Percentiles rank a stretch among this genome's conserved stretches.
Conservation (phyloP, 2,113 vertebrate genomes). For the Eidolon helvum region DNA sequence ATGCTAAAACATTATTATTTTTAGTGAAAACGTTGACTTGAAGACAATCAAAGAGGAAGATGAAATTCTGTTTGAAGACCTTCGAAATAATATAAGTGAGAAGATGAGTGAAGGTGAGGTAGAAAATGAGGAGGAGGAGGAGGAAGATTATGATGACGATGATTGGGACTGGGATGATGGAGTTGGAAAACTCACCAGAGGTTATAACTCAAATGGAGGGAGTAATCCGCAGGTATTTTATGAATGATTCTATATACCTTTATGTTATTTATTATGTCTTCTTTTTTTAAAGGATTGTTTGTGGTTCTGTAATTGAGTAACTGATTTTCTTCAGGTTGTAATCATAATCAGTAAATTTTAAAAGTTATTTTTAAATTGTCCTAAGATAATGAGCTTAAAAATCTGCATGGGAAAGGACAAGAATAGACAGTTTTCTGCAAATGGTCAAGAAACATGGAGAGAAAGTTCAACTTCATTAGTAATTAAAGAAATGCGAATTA, state of each 20-base stretch:
- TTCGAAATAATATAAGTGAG: background rate
- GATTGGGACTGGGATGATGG: conserved; percentile 88
- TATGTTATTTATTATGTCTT: background rate
- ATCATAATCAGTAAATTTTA: background rate
- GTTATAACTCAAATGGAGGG: conserved; percentile 76
- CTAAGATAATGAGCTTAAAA: background rate
- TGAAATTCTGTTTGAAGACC: background rate
- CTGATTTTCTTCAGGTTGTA: background rate
- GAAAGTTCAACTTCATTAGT: background rate
- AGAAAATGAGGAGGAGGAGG: conserved; percentile 76
- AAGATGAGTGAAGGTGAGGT: background rate
- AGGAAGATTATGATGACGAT: conserved; percentile 73
- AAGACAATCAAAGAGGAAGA: background rate
- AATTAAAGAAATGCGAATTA: conserved; percentile 4
- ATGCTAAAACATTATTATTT: conserved; percentile 25
- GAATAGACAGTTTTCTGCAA: background rate
- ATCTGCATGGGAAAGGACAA: background rate
- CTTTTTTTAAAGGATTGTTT: background rate
- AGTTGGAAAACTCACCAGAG: conserved; percentile 81
- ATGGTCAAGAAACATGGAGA: background rate
- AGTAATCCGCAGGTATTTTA: conserved; percentile 85
- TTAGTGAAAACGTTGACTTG: conserved; percentile 72
- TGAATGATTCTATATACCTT: background rate
- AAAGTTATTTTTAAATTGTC: background rate
- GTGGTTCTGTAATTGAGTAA: background rate